Base-by-base conservation (phyloP, 2,797 vertebrate species). In the Gephyroberyx darwinii region DNA sequence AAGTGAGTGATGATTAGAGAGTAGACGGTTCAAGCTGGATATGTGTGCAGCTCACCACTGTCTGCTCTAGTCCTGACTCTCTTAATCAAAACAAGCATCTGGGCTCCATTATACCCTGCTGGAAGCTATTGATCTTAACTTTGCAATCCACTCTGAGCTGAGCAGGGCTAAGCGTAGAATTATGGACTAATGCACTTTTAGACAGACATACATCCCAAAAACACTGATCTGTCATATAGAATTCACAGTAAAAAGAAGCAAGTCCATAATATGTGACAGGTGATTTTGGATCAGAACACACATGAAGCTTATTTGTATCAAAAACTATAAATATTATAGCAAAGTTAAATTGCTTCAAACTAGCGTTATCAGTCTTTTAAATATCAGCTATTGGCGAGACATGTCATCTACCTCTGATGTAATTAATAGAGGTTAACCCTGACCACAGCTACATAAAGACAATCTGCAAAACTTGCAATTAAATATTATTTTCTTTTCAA, bases 21-120 rank as follows among this genome's bases (percentile, higher is more conserved):
- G 65, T 54, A 80, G 73, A 86, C 71, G 69, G 81, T 79, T 85
- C 58, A 70, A 62, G 78, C 75, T 74, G 81, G 74, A 88, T 84
- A 66, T 78, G 85, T 68, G 58, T 63, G 58, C 19, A 61, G 73
- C 69, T 87, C 81, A 70, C 80, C 82, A 80, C 71, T 88, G 89
- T 89, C 89, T 76, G 82, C 84, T 83, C 71, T 55, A 78, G 69
- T 74, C 71, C 81, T n/a, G 77, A 85, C 61, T 83, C 89, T 88
- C 85, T 93, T 92, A 86, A 92, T 93, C 92, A 92, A 90, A 91
- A 82, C 80, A 77, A 88, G 88, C 86, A 91, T 91, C 90, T 90
- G 86, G 81, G 84, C 86, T 88, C 71, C 77, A 84, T 91, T 89
- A 89, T 77, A 79, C 75, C 71, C 82, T 9, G 73, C 80, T 88